Evolutionary conservation across 2,888 invertebrate genomes (phyloP), one percentile per base, ranked within the genome.

Genomic region (Druceiella hillmani): DNA sequence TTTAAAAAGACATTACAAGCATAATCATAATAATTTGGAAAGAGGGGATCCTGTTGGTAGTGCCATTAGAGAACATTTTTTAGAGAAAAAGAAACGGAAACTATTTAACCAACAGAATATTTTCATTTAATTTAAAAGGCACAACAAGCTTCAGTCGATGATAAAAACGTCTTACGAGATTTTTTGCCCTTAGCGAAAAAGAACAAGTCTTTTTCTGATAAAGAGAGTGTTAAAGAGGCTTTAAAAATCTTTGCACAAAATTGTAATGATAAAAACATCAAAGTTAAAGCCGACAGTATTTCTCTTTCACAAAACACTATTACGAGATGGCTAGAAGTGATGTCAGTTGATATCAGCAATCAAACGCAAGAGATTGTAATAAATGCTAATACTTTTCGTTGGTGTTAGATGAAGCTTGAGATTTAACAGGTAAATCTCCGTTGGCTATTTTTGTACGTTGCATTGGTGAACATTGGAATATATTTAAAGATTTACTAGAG

Each of bases 171-270:
- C 31, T 12, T 31, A 36, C 14, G 29, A 37, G 17, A 37, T 37
- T 36, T 38, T 38, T 41, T 38, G n/a, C 43, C 41, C 15, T 40
- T 43, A 34, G 43, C 43, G n/a, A 43, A 36, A 44, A 44, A 45
- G 33, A 44, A 44, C 17, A 40, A 45, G 22, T 14, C 33, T 5
- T 41, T 40, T 31, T 17, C 31, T 12, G 31, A 31, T 31, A 32
- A 32, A 31, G 37, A 30, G 14, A 37, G 31, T 25, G 17, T 30
- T 10, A 32, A 37, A 37, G 25, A 37, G 37, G 31, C 31, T 37
- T 37, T 37, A 27, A 24, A 25, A 16, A 37, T 37, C 25, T 37
- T 37, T 26, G 37, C 32, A n/a, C 31, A 31, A 24, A 32, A 36
- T 15, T 36, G 36, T 20, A 17, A 36, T 30, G 29, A 36, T 36